A percentile compares a stretch with the other conserved stretches of the same genome.
Conservation (phyloP, 2,888 invertebrate species). For the Biston betularia region DNA sequence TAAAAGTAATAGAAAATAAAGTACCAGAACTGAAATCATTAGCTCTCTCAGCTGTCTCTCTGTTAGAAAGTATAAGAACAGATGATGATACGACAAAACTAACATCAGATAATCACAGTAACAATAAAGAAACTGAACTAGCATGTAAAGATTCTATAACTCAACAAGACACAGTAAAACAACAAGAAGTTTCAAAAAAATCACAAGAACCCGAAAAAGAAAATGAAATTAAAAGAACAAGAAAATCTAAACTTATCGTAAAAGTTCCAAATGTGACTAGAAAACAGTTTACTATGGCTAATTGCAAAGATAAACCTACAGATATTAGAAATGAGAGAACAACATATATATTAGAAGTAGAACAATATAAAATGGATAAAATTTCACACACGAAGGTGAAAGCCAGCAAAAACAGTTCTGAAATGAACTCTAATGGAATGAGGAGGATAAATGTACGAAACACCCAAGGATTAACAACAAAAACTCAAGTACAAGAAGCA, state of each 20-base stretch:
- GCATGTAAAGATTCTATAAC: background rate
- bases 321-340: background rate
- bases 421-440: background rate
- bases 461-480: background rate
- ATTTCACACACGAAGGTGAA: background rate
- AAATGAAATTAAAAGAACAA: background rate
- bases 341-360: background rate
- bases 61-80: background rate
- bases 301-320: background rate
- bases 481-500: slow-evolving; percentile 2
- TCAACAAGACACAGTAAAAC: background rate
- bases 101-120: background rate
- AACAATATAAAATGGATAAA: background rate
- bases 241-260: background rate
- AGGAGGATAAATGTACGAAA: background rate
- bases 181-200: background rate
- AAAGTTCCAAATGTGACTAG: background rate
- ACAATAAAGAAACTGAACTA: background rate
- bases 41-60: background rate
- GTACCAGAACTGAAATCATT: slow-evolving; percentile 1
- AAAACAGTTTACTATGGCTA: background rate
- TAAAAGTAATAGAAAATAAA: background rate
- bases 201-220: background rate
- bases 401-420: background rate
- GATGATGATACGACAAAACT: background rate